These are phyloP conservation scores for Sipha maydis DNA, from an alignment of 2,888 invertebrate species.

Conservation along the genomic window DNA sequence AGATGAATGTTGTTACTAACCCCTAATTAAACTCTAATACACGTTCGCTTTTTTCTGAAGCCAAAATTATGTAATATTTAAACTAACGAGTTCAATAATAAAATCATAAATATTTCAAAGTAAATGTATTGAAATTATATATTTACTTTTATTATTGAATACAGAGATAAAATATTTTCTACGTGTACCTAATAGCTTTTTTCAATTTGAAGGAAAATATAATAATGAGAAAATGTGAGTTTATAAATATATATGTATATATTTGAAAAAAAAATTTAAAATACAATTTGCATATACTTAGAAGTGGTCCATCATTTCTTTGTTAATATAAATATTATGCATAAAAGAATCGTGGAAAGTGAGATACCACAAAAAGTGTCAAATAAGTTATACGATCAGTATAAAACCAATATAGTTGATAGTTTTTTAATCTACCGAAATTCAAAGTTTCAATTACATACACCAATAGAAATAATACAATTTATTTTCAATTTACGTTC, in stretches of 20 bases:
- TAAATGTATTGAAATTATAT: neutral
- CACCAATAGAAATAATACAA: neutral
- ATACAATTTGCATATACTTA: constrained; percentile 1
- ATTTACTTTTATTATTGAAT: neutral
- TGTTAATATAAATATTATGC: neutral
- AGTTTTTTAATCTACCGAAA: neutral
- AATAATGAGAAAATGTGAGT: neutral
- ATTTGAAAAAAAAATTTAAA: neutral
- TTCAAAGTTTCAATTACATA: neutral
- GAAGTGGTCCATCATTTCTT: neutral
- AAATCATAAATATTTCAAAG: neutral
- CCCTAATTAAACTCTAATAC: no score
- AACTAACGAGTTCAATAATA: no score
- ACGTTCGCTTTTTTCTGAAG: no score
- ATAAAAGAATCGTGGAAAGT: neutral
- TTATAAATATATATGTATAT: neutral
- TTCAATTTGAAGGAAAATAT: neutral
- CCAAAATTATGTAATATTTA: no score
- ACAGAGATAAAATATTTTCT: no score
- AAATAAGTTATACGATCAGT: neutral
- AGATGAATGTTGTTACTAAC: no score
- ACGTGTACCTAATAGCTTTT: neutral
- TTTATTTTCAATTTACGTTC: neutral
- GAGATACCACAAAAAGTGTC: neutral
- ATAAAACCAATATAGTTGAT: neutral